phyloP scores from a whole-genome alignment of 2,888 invertebrate species.

The Boloria selene region DNA sequence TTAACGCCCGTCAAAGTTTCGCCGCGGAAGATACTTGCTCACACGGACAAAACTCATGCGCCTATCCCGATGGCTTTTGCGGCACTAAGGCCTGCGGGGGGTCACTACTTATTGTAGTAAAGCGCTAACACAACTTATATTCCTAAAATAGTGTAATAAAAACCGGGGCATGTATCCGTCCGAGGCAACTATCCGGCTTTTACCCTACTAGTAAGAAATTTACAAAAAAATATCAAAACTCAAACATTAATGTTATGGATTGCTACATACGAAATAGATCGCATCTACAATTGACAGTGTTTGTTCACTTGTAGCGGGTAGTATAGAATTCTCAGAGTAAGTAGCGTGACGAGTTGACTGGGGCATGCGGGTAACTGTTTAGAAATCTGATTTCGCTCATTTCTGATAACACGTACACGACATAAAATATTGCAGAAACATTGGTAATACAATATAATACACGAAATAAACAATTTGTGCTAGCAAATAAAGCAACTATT shows the following conservation, averaged over 20 bases:
- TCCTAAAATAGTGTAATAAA: too few relatives aligned
- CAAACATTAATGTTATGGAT: neutral
- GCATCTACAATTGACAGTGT: neutral
- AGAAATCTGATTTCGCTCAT: constrained; percentile 55
- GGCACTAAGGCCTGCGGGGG: too few relatives aligned
- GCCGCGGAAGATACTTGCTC: too few relatives aligned
- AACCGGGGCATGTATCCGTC: too few relatives aligned
- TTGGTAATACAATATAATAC: neutral
- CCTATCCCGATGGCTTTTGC: too few relatives aligned
- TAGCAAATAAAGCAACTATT: neutral
- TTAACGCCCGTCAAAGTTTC: too few relatives aligned
- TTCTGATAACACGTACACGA: constrained; percentile 25
- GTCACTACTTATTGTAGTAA: too few relatives aligned
- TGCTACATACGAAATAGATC: neutral
- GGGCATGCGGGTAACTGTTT: constrained; percentile 57
- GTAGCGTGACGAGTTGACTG: constrained; percentile 53
- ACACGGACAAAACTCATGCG: too few relatives aligned
- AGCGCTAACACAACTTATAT: too few relatives aligned
- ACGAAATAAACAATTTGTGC: neutral
- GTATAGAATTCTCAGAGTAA: constrained; percentile 30
- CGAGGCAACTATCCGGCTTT: too few relatives aligned
- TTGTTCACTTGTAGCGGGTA: neutral
- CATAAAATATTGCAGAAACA: neutral
- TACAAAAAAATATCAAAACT: too few relatives aligned
- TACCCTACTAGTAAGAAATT: too few relatives aligned